phyloP scores from a whole-genome alignment of 2,113 vertebrate species.

The Eudyptes chrysolophus region DNA sequence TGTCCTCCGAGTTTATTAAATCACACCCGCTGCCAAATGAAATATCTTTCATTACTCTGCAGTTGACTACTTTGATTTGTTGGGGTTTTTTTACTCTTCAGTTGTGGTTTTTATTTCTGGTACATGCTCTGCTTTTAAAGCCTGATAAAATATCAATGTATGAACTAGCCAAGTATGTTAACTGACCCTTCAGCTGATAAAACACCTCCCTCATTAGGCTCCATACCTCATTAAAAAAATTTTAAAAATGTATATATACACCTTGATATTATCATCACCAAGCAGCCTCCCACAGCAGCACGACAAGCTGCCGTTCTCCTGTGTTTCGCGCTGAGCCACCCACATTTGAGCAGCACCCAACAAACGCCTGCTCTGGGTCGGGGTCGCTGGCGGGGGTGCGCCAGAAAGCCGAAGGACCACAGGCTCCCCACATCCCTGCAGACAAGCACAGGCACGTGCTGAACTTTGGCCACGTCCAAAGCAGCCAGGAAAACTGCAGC shows the following conservation, averaged over 20 bases:
- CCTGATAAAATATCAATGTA: neutral
- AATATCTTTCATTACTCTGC: neutral
- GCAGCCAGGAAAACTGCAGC: neutral
- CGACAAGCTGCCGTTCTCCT: neutral
- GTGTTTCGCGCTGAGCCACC: rapidly evolving
- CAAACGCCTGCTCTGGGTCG: rapidly evolving
- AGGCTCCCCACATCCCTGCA: neutral
- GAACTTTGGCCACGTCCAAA: neutral
- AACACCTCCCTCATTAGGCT: neutral
- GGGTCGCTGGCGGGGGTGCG: no score
- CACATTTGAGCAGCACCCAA: neutral
- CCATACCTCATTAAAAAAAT: no score
- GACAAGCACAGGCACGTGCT: neutral
- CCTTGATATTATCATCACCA: neutral
- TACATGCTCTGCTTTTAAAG: neutral
- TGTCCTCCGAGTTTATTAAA: neutral
- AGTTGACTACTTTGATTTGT: neutral
- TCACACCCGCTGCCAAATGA: neutral
- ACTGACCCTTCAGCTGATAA: neutral
- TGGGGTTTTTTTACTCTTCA: neutral
- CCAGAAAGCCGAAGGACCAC: neutral
- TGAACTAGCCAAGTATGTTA: neutral
- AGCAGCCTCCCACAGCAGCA: neutral
- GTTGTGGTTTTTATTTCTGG: neutral
- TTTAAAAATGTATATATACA: no score